Base-by-base conservation (phyloP, 2,113 vertebrate genomes). In the Laticauda laticaudata region DNA sequence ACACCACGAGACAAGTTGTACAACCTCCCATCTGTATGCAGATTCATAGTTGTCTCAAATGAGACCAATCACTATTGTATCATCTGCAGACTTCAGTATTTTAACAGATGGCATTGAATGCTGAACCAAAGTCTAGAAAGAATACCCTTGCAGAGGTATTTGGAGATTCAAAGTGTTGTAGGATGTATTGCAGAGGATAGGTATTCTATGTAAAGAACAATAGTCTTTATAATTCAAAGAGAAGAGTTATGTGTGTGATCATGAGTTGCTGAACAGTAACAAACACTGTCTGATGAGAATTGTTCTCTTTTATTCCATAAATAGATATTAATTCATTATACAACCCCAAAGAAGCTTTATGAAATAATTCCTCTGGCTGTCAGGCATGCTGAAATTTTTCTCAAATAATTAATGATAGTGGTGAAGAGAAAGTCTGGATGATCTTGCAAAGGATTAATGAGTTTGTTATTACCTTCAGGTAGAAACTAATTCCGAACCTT, bases 381-480 rank as follows among this genome's bases (percentile, higher is more conserved):
- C 90, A 94, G 14, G 14, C 15, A 48, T 89, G 57, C 12, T 7
- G 34, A 92, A 89, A 10, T 88, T 86, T 91, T 94, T 91, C 86
- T 92, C n/a, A 93, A 45, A 5, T 53, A 88, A 91, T 93, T 92
- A 94, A 92, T 39, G 45, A 86, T 94, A 81, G 9, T 94, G 92
- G 48, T 94, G 75, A 93, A 96, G 90, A 89, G 26, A n/a, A 12
- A 95, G 59, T 26, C 86, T 92, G 56, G 93, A 94, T 90, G 64
- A 88, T n/a, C 90, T 87, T 92, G 39, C 53, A 91, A 94, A 93
- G 54, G 94, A 93, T 95, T 94, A 93, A 91, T 94, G 26, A 1
- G 2, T 81, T 93, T 64, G 92, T 88, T 29, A 86, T 93, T 92
- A 92, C 10, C 53, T 88, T 14, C 56, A 86, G 56, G 56, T 90